These are phyloP conservation scores for Tribolium freemani DNA, from an alignment of 2,888 invertebrate species.

Conservation along the genomic window DNA sequence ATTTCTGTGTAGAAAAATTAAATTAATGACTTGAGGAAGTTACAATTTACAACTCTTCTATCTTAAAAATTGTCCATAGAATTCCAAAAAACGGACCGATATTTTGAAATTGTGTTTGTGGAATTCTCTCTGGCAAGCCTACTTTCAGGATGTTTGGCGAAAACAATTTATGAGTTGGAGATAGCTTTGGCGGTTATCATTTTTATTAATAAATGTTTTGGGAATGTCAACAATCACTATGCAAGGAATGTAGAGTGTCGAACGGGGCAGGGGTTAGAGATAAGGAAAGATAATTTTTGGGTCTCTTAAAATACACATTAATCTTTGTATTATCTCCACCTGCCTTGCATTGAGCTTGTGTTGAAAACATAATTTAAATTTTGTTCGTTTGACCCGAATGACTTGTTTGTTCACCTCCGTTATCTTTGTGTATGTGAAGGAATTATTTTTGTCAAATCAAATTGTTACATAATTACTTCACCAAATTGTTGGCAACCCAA, in stretches of 20 bases:
- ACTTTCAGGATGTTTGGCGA: too few species aligned
- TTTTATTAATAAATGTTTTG: too few species aligned
- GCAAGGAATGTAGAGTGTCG: neutral
- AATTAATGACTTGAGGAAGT: too few species aligned
- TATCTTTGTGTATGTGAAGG: constrained; percentile 2
- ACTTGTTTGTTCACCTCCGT: constrained; percentile 5
- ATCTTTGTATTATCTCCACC: neutral
- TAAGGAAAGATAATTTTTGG: neutral
- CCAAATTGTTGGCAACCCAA: constrained; percentile 10
- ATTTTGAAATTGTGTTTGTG: too few species aligned
- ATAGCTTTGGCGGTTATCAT: too few species aligned
- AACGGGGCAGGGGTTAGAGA: neutral
- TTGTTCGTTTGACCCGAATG: constrained; percentile 1
- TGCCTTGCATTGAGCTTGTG: neutral
- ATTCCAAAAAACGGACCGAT: too few species aligned
- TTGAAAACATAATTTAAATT: neutral
- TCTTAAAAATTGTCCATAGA: too few species aligned
- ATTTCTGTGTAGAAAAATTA: too few species aligned
- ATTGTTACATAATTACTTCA: constrained; percentile 3
- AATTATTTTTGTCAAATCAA: constrained; percentile 13
- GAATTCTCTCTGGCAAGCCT: too few species aligned
- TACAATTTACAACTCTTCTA: too few species aligned
- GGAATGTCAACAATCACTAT: neutral
- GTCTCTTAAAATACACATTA: neutral
- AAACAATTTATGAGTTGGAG: too few species aligned